Evolutionary conservation across 2,797 vertebrate species (phyloP), one percentile per base, ranked within the genome.

Genomic region (Glossophaga mutica): DNA sequence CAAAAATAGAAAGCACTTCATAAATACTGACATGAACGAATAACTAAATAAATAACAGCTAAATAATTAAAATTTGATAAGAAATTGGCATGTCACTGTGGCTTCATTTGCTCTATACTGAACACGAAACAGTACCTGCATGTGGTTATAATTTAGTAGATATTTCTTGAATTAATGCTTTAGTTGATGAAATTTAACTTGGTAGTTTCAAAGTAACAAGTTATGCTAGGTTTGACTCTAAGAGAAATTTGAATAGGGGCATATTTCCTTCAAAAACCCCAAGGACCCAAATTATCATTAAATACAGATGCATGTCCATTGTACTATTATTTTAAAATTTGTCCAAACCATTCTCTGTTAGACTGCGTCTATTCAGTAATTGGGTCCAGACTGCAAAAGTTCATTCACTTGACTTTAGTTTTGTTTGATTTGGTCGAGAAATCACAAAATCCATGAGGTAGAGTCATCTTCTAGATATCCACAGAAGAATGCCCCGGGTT

Each of bases 181-280:
- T 95, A 86, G 97, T 88, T 94, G 73, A 85, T 94, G 46, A 94
- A 82, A 93, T 88, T 88, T 92, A 84, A 94, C 55, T 96, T 94
- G 77, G 68, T 93, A 44, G 71, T 87, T 92, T 97, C 32, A 70
- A 92, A 90, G 50, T 81, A 81, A 92, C 73, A 74, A 34, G 32
- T 94, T 92, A 34, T 26, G 77, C 74, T 82, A 92, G 37, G 68
- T 94, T 88, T 92, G 48, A 93, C 16, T 95, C 37, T 26, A 94
- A 94, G 39, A 55, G 57, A 94, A 95, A 95, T 94, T 92, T 71
- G 34, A 78, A 73, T 86, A 71, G 92, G 67, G 44, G n/a, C 39
- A 57, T 85, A 94, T 81, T 90, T 96, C 37, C 74, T 90, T 92
- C 19, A 62, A 79, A 88, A 92, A 9, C n/a, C 62, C 32, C 29